Evolutionary conservation across 2,888 invertebrate genomes (phyloP), one percentile per base, ranked within the genome.

Genomic region (Andrena dorsata): DNA sequence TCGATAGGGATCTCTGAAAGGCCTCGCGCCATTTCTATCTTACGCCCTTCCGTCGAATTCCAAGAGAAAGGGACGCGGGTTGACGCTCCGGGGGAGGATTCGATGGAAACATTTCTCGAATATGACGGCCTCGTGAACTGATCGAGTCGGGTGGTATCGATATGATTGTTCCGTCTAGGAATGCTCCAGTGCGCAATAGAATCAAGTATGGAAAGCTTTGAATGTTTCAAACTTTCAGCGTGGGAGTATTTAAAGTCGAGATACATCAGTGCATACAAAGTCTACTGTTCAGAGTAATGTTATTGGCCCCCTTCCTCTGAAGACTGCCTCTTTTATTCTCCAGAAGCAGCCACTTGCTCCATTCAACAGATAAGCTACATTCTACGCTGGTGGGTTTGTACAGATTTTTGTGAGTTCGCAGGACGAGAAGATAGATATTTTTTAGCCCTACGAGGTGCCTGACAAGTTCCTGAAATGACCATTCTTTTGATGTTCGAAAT

Each of bases 1-100:
- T 69, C 77, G 75, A 51, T 80, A 35, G 58, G 70, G 32, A 65
- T 77, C 79, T 13, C 69, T 74, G 64, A 71, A 56, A 80, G 77
- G 23, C 61, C 49, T 61, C 41, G 49, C 58, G 41, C 16, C 70
- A 35, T 49, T 69, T 71, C 84, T 58, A 63, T 72, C 41, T 53
- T 32, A 23, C 26, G 60, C 58, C 35, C 60, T 61, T 53, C 61
- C 70, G 26, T 58, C 72, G 58, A 60, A 51, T 35, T 20, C 69
- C 61, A 13, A 28, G 64, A 47, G 28, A 49, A 23, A 41, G 13
- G n/a, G 61, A 20, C 35, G 58, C 23, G 10, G 23, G 53, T 49
- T 58, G n/a, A 2, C 26, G 61, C 61, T 51, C 49, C n/a, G 49
- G 77, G 51, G 49, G 70, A 47, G 47, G 28, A 16, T 30, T n/a